phyloP scores from a whole-genome alignment of 1,140 invertebrate genomes.

The Triops cancriformis region DNA sequence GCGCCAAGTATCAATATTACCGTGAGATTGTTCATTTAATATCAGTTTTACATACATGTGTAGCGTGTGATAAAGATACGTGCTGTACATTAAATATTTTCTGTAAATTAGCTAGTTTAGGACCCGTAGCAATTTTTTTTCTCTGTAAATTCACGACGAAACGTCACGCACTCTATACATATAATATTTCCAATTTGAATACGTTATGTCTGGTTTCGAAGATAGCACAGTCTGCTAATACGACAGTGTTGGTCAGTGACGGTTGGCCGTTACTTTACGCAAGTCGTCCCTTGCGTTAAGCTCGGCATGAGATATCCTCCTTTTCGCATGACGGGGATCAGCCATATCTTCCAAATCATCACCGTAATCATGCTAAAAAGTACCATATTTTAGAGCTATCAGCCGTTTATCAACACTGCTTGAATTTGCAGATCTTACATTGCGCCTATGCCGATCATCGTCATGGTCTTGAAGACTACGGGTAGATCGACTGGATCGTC shows the following conservation, averaged over 20 bases:
- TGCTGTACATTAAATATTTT: too few species aligned
- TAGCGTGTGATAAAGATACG: too few species aligned
- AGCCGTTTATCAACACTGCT: not conserved
- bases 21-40: too few species aligned
- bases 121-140: not conserved
- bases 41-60: too few species aligned
- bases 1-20: too few species aligned
- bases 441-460: not conserved
- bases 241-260: not conserved
- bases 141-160: not conserved
- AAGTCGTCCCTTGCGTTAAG: slow-evolving; percentile 18
- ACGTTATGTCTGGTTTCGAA: not conserved
- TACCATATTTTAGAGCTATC: not conserved
- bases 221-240: not conserved
- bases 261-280: not conserved
- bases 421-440: not conserved
- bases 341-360: slow-evolving; percentile 28
- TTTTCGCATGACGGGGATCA: slow-evolving; percentile 30
- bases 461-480: not conserved
- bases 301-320: slow-evolving; percentile 21
- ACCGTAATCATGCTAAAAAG: slow-evolving; percentile 26
- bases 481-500: not conserved
- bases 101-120: too few species aligned
- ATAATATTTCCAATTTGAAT: not conserved
- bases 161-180: not conserved